phyloP scores from a whole-genome alignment of 2,888 invertebrate species.

The Micoletzkya japonica region DNA sequence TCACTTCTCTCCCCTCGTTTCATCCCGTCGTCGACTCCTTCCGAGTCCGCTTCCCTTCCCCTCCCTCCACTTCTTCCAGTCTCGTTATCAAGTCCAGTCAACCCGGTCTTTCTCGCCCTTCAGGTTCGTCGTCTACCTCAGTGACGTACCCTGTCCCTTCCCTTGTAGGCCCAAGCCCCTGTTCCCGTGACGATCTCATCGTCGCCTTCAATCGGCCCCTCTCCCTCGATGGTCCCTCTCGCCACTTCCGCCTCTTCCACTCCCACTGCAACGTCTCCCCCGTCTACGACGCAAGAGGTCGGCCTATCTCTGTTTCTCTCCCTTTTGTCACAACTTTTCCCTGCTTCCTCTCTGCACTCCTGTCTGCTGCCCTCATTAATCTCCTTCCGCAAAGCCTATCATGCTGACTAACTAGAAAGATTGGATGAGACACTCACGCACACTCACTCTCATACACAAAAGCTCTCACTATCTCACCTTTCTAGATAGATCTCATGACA shows the following conservation, averaged over 20 bases:
- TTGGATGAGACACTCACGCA: too few relatives aligned
- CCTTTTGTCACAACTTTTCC: not conserved
- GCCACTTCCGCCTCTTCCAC: not conserved
- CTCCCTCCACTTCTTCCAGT: not conserved
- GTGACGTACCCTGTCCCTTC: not conserved
- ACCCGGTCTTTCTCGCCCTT: conserved; percentile 9
- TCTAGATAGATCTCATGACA: too few relatives aligned
- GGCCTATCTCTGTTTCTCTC: conserved; percentile 2
- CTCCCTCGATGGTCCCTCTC: not conserved
- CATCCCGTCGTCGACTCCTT: not conserved
- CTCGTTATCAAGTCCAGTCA: not conserved
- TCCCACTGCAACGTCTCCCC: not conserved
- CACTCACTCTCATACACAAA: too few relatives aligned
- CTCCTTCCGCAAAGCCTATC: too few relatives aligned
- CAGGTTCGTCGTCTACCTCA: not conserved
- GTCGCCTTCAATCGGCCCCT: not conserved
- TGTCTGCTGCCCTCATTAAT: conserved; percentile 6
- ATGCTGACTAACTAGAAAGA: too few relatives aligned
- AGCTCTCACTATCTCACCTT: too few relatives aligned
- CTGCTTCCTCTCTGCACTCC: not conserved
- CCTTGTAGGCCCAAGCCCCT: not conserved
- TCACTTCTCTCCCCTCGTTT: not conserved
- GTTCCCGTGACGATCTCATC: conserved; percentile 18
- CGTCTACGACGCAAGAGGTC: too few relatives aligned
- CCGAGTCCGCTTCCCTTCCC: not conserved